Base-by-base conservation (phyloP, 2,113 vertebrate genomes). In the Casuarius casuarius region DNA sequence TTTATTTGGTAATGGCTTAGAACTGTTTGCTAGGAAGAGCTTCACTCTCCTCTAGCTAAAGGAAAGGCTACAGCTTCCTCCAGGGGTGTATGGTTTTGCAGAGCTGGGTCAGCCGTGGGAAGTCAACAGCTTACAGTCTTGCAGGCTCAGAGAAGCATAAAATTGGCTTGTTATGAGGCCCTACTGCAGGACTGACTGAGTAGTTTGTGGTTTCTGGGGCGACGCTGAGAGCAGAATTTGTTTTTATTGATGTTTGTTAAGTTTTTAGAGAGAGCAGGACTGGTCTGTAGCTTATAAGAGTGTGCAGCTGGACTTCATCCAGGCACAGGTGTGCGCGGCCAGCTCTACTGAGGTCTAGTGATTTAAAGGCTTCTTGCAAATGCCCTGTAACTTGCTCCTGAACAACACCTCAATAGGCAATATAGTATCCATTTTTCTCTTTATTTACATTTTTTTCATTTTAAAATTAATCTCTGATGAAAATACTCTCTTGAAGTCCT, bases 281-380 rank as follows among this genome's bases (percentile, higher is more conserved):
- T 4, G 6, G 8, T 49, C 58, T 82, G 18, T 26, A 4, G 0
- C 49, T 63, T 22, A 26, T 72, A 44, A 70, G 49, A 33, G 25
- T 2, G 6, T 0, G 0, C 5, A 51, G 52, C 71, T 85, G 81
- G 72, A 65, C 42, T 0, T 1, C 22, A 74, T 44, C 18, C 40
- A 42, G 54, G 76, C 38, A 61, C 7, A 9, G 19, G 22, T 25
- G 33, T n/a, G 33, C 12, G 20, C 38, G 16, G 35, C 23, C 62
- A 10, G 67, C 66, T 92, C 79, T 79, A 79, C 56, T 0, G 2
- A 29, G 33, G 7, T 49, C 49, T 42, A 56, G 8, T 25, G 22
- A 79, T 44, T 68, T 14, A 44, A 76, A 82, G 40, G 16, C 12
- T 87, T 91, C 46, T 61, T 87, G 12, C 26, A 68, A 78, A 68